A percentile compares a stretch with the other conserved stretches of the same genome.
Conservation (phyloP, 92 coral and sea anemone species). For the Paramuricea clavata region DNA sequence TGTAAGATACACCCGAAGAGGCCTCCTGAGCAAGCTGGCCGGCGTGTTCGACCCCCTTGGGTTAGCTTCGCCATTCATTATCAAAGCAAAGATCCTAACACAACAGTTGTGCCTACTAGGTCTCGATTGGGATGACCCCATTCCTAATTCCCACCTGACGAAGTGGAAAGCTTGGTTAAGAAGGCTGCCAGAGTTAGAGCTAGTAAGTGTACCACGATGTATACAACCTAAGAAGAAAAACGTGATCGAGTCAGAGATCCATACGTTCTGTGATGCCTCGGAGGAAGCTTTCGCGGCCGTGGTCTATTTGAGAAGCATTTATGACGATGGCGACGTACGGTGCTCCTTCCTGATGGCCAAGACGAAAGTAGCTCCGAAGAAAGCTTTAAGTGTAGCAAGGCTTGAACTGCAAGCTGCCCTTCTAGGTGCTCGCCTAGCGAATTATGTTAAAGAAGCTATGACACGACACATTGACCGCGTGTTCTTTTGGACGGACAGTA, state of each 20-base stretch:
- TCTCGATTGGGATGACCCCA: constrained; percentile 63
- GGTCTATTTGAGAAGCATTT: constrained; percentile 46
- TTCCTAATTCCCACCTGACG: constrained; percentile 41
- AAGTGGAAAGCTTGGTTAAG: constrained; percentile 21
- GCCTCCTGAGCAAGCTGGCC: constrained; percentile 28
- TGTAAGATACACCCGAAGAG: constrained; percentile 34
- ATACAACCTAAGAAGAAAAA: constrained; percentile 22
- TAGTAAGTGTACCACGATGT: constrained; percentile 4
- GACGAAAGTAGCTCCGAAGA: constrained; percentile 69
- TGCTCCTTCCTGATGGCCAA: constrained; percentile 70
- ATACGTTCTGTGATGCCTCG: constrained; percentile 44
- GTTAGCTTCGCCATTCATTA: constrained; percentile 53
- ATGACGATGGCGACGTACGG: constrained; percentile 46
- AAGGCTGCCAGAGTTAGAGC: constrained; percentile 25
- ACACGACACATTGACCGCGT: constrained; percentile 20
- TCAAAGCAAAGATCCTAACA: constrained; percentile 61
- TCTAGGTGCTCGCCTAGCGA: constrained; percentile 63
- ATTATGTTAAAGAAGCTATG: constrained; percentile 52
- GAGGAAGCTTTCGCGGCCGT: constrained; percentile 32
- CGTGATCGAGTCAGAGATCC: not conserved
- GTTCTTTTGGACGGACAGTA: constrained; percentile 67
- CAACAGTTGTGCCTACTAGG: constrained; percentile 60
- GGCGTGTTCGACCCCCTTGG: constrained; percentile 60
- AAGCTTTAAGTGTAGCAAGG: constrained; percentile 35
- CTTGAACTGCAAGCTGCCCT: constrained; percentile 62